These are phyloP conservation scores for Drosophila paramelanica DNA, from an alignment of 2,888 invertebrate genomes.

Conservation along the genomic window DNA sequence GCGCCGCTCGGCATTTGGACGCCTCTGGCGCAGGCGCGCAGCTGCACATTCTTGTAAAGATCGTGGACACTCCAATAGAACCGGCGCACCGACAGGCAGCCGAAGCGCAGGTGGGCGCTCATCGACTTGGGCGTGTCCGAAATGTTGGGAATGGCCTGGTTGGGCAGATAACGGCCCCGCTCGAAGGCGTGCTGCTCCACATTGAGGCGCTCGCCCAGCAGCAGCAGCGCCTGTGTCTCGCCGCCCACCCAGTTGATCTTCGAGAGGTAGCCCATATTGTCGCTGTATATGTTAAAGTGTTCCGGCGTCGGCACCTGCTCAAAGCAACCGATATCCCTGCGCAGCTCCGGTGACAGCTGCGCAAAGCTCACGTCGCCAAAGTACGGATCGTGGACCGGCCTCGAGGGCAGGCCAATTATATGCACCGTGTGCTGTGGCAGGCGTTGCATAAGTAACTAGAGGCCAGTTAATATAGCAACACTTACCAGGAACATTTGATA, in stretches of 20 bases:
- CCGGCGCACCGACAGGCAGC: conserved; percentile 89
- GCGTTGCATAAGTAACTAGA: neutral
- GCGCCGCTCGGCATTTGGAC: conserved; percentile 77
- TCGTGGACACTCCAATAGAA: conserved; percentile 90
- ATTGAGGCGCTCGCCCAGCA: conserved; percentile 87
- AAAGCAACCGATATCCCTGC: conserved; percentile 86
- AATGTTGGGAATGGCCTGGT: conserved; percentile 89
- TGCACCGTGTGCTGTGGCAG: conserved; percentile 87
- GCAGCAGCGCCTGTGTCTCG: conserved; percentile 87
- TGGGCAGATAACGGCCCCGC: conserved; percentile 88
- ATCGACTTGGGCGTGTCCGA: conserved; percentile 89
- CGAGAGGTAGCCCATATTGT: conserved; percentile 81
- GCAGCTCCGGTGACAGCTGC: conserved; percentile 85
- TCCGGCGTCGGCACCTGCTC: conserved; percentile 87
- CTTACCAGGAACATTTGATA: conserved; percentile 89
- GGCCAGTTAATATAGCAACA: neutral
- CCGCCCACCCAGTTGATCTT: conserved; percentile 88
- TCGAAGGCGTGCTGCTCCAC: conserved; percentile 86
- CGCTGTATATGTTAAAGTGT: conserved; percentile 86
- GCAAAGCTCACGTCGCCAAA: conserved; percentile 86
- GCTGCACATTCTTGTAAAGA: conserved; percentile 87
- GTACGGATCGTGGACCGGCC: conserved; percentile 86
- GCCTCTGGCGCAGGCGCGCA: conserved; percentile 81
- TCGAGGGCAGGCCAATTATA: conserved; percentile 87
- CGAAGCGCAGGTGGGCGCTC: conserved; percentile 90